A percentile compares a stretch with the other conserved stretches of the same genome.
phyloP scores from a whole-genome alignment of 2,888 invertebrate species.

The Gnatocerus cornutus region DNA sequence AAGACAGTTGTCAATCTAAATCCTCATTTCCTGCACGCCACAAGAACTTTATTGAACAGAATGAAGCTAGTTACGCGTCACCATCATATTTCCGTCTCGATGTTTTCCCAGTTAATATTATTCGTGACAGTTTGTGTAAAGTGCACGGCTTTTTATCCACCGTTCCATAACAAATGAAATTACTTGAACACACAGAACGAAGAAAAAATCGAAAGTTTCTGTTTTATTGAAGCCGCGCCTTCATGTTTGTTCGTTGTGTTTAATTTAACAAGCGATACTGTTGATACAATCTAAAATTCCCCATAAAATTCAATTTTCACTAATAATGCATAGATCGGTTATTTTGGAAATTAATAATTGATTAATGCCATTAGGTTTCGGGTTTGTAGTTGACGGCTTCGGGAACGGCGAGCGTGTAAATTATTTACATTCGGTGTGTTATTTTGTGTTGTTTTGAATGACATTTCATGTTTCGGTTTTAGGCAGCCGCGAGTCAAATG shows the following conservation, averaged over 20 bases:
- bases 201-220: not conserved
- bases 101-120: not conserved
- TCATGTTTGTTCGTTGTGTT: not conserved
- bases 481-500: too few species aligned
- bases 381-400: constrained; percentile 1
- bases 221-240: constrained; percentile 1
- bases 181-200: not conserved
- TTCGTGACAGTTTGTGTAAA: constrained; percentile 4
- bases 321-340: not conserved
- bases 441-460: constrained; percentile 4
- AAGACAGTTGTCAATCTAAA: too few species aligned
- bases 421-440: not conserved
- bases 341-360: constrained; percentile 3
- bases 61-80: too few species aligned
- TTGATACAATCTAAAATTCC: constrained; percentile 6
- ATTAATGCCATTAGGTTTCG: constrained; percentile 4
- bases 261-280: constrained; percentile 3
- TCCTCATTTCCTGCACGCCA: too few species aligned
- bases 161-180: constrained; percentile 3
- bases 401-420: not conserved
- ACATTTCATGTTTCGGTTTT: too few species aligned
- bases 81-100: too few species aligned
- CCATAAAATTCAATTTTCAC: constrained; percentile 1
- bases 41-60: too few species aligned
- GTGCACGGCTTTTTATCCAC: constrained; percentile 4